Conservation (phyloP, 2,113 vertebrate species). For the Forbesichthys papilliferus region DNA sequence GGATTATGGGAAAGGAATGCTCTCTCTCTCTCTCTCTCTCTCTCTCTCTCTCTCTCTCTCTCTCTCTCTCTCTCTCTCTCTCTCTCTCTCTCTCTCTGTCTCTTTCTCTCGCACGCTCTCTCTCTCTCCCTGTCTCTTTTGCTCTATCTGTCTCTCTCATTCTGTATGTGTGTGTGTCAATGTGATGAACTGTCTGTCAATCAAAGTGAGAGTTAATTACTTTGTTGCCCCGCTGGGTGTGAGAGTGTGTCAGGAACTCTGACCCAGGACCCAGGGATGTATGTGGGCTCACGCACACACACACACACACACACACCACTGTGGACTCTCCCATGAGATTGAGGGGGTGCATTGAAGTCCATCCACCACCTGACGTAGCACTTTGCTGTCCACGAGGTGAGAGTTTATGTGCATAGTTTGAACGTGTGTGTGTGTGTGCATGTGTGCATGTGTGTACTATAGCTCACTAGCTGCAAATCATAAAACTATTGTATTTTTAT, state of each 20-base stretch:
- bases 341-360: conserved; percentile 36
- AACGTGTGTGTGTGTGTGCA: conserved; percentile 9
- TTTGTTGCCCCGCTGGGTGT: conserved; percentile 68
- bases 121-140: background rate
- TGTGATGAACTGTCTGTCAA: conserved; percentile 78
- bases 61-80: background rate
- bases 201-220: conserved; percentile 79
- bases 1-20: conserved; percentile 59
- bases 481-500: no score
- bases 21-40: conserved; percentile 11
- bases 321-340: conserved; percentile 38
- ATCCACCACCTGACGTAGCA: conserved; percentile 67
- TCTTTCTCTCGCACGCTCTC: background rate
- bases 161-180: conserved; percentile 37
- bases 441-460: background rate
- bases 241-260: conserved; percentile 78
- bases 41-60: background rate
- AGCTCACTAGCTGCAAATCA: no score
- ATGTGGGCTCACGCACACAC: conserved; percentile 26
- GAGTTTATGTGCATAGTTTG: background rate
- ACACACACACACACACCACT: conserved; percentile 29
- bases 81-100: background rate
- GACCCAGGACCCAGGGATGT: conserved; percentile 64
- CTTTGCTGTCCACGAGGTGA: conserved; percentile 12
- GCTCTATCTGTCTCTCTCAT: background rate